Conservation (phyloP, 2,888 invertebrate species). For the Corythucha ciliata region DNA sequence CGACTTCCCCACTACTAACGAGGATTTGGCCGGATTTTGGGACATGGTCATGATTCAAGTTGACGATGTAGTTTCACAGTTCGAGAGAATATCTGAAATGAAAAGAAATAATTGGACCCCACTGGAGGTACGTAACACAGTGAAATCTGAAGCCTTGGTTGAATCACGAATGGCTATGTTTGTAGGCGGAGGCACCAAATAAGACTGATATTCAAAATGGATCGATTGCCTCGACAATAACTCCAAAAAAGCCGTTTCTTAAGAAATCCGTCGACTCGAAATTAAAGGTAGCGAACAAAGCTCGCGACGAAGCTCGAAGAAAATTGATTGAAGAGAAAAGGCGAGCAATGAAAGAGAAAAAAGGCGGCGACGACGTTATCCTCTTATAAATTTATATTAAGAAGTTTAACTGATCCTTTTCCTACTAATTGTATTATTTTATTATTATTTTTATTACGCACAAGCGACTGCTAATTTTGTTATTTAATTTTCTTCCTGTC, state of each 20-base stretch:
- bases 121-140: constrained; percentile 41
- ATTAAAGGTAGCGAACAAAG: constrained; percentile 44
- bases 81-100: constrained; percentile 56
- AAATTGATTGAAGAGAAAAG: constrained; percentile 70
- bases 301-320: constrained; percentile 63
- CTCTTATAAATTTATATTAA: too few relatives aligned
- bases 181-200: too few relatives aligned
- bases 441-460: constrained; percentile 2
- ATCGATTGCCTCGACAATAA: neutral
- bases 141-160: too few relatives aligned
- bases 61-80: constrained; percentile 69
- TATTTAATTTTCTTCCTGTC: too few relatives aligned
- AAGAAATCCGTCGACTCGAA: constrained; percentile 26
- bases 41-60: constrained; percentile 94
- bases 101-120: constrained; percentile 59
- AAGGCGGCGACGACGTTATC: constrained; percentile 10
- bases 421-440: neutral
- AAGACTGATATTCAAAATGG: neutral
- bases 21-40: constrained; percentile 94
- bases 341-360: constrained; percentile 45
- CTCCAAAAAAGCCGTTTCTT: constrained; percentile 5
- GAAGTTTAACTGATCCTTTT: neutral
- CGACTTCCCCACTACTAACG: constrained; percentile 76
- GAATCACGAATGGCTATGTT: too few relatives aligned
- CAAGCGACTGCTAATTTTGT: too few relatives aligned